These are phyloP conservation scores for Clarias macrocephalus DNA, from an alignment of 2,113 vertebrate species.

Conservation along the genomic window DNA sequence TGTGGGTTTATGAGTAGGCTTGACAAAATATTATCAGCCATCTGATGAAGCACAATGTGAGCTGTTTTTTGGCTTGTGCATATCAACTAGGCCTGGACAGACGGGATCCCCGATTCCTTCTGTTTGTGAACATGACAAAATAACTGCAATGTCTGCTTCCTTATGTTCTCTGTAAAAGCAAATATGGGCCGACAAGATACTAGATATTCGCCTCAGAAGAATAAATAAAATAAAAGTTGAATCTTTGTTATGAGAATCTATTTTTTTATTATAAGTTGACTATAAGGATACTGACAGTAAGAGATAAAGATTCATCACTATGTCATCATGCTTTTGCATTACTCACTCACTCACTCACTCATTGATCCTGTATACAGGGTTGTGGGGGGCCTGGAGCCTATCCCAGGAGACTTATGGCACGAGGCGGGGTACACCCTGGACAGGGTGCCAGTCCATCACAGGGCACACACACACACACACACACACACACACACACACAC, in stretches of 20 bases:
- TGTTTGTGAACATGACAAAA: constrained; percentile 15
- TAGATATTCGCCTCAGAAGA: background rate
- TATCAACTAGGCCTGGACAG: constrained; percentile 32
- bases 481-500: too few species aligned
- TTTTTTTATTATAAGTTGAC: background rate
- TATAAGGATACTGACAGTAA: background rate
- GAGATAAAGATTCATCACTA: constrained; percentile 59
- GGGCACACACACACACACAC: too few species aligned
- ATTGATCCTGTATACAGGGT: too few species aligned
- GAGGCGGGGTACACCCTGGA: too few species aligned
- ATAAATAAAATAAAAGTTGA: background rate
- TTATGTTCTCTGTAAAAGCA: constrained; percentile 34
- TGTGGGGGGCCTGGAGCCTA: too few species aligned
- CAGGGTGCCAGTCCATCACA: too few species aligned
- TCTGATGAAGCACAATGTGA: constrained; percentile 13
- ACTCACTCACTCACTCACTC: too few species aligned
- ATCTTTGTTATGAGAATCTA: background rate
- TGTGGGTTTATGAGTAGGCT: background rate
- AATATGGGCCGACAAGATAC: constrained; percentile 6
- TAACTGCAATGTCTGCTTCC: constrained; percentile 17
- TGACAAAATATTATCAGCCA: constrained; percentile 21
- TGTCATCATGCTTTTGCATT: constrained; percentile 22
- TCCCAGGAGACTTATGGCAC: too few species aligned
- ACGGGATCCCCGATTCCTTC: constrained; percentile 5
- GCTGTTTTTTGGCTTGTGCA: constrained; percentile 25